phyloP scores from a whole-genome alignment of 2,888 invertebrate genomes.

The Tenthredo scrophulariae region DNA sequence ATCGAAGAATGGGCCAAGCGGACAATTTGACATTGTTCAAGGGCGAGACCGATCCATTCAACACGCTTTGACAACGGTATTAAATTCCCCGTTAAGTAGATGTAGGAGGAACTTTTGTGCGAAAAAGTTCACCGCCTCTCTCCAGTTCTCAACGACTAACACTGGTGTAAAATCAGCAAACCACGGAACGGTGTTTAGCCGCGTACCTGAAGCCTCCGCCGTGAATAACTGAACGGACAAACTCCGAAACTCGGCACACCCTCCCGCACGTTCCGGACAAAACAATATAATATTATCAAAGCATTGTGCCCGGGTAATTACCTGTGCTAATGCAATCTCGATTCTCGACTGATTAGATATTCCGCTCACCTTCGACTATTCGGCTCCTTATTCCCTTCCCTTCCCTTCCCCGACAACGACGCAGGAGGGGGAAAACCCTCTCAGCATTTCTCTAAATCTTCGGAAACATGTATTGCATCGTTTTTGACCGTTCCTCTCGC shows the following conservation, averaged over 20 bases:
- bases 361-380: constrained; percentile 64
- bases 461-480: background rate
- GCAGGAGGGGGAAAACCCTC: background rate
- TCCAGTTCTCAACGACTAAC: background rate
- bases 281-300: constrained; percentile 76
- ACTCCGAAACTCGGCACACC: background rate
- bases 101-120: background rate
- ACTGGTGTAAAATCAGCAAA: background rate
- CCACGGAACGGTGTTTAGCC: constrained; percentile 38
- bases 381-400: background rate
- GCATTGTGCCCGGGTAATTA: constrained; percentile 77
- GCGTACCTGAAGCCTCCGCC: background rate
- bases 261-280: constrained; percentile 58
- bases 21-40: constrained; percentile 49
- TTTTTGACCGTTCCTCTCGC: background rate
- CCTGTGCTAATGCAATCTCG: constrained; percentile 75
- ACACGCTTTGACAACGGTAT: constrained; percentile 39
- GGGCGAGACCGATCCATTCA: constrained; percentile 46
- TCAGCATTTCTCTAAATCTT: background rate
- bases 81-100: constrained; percentile 34
- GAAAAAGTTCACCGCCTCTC: background rate
- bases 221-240: constrained; percentile 39
- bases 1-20: background rate
- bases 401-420: background rate
- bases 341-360: constrained; percentile 76